These are phyloP conservation scores for Scaptomyza hsui DNA, from an alignment of 1,140 invertebrate species.

Conservation along the genomic window DNA sequence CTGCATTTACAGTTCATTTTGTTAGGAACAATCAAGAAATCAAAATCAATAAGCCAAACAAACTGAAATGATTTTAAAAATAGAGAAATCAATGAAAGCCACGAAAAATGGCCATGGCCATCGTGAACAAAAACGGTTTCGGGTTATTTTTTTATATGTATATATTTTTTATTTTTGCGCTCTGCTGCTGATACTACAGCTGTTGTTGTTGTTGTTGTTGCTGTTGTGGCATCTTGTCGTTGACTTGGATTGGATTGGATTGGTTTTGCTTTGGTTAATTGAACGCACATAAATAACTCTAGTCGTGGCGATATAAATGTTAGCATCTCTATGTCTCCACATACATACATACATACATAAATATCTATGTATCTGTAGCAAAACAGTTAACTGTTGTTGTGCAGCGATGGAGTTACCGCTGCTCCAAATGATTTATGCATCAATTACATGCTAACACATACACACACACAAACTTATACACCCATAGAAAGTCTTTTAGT, in stretches of 20 bases:
- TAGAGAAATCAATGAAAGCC: conserved; percentile 79
- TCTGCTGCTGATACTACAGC: conserved; percentile 6
- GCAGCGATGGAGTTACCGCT: conserved; percentile 68
- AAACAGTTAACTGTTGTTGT: conserved; percentile 72
- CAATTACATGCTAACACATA: conserved; percentile 61
- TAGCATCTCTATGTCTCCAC: conserved; percentile 27
- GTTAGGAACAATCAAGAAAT: conserved; percentile 68
- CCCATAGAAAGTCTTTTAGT: not conserved
- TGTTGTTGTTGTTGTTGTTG: conserved; percentile 17
- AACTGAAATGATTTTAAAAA: conserved; percentile 77
- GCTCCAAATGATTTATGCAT: conserved; percentile 74
- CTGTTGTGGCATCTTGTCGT: conserved; percentile 3
- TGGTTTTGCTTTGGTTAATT: conserved; percentile 59
- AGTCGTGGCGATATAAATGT: conserved; percentile 33
- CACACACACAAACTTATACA: conserved; percentile 25
- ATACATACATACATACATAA: conserved; percentile 35
- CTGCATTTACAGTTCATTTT: conserved; percentile 48
- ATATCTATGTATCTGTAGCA: conserved; percentile 59
- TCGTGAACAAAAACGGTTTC: conserved; percentile 71
- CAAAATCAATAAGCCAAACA: conserved; percentile 66
- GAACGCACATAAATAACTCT: conserved; percentile 55
- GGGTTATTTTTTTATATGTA: conserved; percentile 44
- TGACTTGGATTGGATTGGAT: conserved; percentile 6
- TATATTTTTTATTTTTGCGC: conserved; percentile 6
- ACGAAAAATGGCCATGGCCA: conserved; percentile 31